phyloP scores from a whole-genome alignment of 1,140 invertebrate genomes.

The Ceratosolen fusciceps region DNA sequence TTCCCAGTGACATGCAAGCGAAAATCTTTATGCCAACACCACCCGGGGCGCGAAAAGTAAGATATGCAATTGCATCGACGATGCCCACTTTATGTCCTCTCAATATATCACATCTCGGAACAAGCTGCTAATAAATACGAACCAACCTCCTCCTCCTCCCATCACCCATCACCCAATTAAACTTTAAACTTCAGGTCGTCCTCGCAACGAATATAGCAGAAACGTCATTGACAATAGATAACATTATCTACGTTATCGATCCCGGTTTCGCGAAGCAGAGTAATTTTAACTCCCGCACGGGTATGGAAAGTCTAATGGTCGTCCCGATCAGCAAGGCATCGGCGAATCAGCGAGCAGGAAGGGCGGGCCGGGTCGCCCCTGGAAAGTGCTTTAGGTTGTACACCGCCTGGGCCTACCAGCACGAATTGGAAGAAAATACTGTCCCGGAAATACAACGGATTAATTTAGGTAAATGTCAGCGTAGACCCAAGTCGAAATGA shows the following conservation, averaged over 20 bases:
- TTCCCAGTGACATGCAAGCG: constrained; percentile 98
- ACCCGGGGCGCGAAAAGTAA: constrained; percentile 90
- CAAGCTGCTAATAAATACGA: too few species aligned
- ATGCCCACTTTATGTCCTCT: too few species aligned
- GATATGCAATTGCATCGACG: too few species aligned
- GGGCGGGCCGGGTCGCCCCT: constrained; percentile 92
- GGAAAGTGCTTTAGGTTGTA: constrained; percentile 99
- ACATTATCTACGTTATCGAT: constrained; percentile 99
- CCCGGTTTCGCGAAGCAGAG: constrained; percentile 99
- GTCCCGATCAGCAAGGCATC: constrained; percentile 98
- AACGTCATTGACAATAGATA: constrained; percentile 99
- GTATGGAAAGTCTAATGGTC: constrained; percentile 98
- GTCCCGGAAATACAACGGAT: constrained; percentile 98
- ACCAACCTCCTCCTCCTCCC: too few species aligned
- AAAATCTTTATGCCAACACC: constrained; percentile 98
- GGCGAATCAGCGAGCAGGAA: constrained; percentile 91
- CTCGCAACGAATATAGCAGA: constrained; percentile 99
- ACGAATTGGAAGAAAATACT: constrained; percentile 98
- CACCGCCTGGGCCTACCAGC: constrained; percentile 96
- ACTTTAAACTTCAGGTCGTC: constrained; percentile 77
- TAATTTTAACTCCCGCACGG: constrained; percentile 97
- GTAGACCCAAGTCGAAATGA: too few species aligned
- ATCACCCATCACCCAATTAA: too few species aligned
- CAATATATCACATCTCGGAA: too few species aligned
- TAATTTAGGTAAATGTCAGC: constrained; percentile 84